Base-by-base conservation (phyloP, 2,888 invertebrate species). In the Hirtodrosophila duncani region DNA sequence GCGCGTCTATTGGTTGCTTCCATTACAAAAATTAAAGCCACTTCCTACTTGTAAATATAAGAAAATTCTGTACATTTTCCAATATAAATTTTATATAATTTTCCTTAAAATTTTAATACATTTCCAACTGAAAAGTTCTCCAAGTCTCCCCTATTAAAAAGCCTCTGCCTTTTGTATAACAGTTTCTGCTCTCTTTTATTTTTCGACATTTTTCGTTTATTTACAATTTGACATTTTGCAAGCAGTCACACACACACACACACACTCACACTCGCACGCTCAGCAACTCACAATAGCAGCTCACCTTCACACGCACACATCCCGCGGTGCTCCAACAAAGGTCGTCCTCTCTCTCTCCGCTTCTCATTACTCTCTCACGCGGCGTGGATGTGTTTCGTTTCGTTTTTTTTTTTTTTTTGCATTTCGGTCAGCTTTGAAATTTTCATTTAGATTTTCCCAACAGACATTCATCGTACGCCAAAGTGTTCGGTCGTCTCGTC, bases 201-300 rank as follows among this genome's bases (percentile, higher is more conserved):
- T 63, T 50, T 48, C 52, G 57, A 49, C 53, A 58, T 55, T 70
- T 58, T 78, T 74, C 65, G 74, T 78, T 72, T 78, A 78, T 72
- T 72, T 72, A 72, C 78, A 78, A 60, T 78, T 72, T 78, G 70
- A 78, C 78, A 72, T 78, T 78, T 72, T 67, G 78, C 65, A 67
- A 70, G 53, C 62, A 39, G 58, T 11, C 63, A 51, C 33, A 14
- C 60, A 50, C 46, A 20, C 27, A 30, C 39, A 30, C 49, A 39
- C 46, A 36, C 44, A 33, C 34, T 24, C 38, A 45, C 36, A 36
- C 46, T 30, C 29, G 42, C 27, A 51, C 24, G 26, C 13, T 10
- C 27, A n/a, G n/a, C n/a, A n/a, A 42, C 13, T 37, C 27, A 41
- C 33, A 20, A 38, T 33, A 67, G 62, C 46, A 43, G 70, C 70